These are phyloP conservation scores for Brienomyrus longianalis DNA, from an alignment of 2,113 vertebrate genomes.

Conservation along the genomic window DNA sequence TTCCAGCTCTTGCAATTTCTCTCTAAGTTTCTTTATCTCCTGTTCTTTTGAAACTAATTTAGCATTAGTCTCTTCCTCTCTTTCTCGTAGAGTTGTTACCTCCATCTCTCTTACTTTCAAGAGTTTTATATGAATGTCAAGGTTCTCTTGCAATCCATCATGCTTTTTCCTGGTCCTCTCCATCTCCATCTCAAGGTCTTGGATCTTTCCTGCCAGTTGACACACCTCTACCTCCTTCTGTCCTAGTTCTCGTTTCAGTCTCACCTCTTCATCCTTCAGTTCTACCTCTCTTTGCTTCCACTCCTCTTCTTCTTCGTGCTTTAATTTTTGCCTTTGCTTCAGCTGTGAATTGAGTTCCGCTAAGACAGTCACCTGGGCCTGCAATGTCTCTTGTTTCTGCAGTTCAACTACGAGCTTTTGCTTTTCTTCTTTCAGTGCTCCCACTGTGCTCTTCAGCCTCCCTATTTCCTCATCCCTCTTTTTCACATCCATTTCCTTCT, in stretches of 20 bases:
- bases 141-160: constrained; percentile 27
- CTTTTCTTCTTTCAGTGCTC: background rate
- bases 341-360: constrained; percentile 13
- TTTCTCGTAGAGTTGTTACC: constrained; percentile 32
- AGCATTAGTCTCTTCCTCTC: constrained; percentile 27
- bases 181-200: constrained; percentile 34
- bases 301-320: constrained; percentile 17
- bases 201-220: constrained; percentile 32
- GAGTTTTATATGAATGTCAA: constrained; percentile 40
- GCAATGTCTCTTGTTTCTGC: background rate
- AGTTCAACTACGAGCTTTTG: background rate
- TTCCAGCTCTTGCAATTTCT: constrained; percentile 35
- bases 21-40: background rate
- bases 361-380: constrained; percentile 10
- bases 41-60: constrained; percentile 24
- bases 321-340: background rate
- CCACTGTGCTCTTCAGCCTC: background rate
- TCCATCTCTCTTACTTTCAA: constrained; percentile 44
- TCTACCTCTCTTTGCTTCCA: background rate
- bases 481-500: constrained; percentile 4
- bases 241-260: constrained; percentile 20
- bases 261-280: constrained; percentile 11
- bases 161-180: constrained; percentile 35
- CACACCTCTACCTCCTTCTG: constrained; percentile 32
- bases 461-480: background rate